Conservation (phyloP, 1,140 invertebrate genomes). For the Plectrocnemia conspersa region DNA sequence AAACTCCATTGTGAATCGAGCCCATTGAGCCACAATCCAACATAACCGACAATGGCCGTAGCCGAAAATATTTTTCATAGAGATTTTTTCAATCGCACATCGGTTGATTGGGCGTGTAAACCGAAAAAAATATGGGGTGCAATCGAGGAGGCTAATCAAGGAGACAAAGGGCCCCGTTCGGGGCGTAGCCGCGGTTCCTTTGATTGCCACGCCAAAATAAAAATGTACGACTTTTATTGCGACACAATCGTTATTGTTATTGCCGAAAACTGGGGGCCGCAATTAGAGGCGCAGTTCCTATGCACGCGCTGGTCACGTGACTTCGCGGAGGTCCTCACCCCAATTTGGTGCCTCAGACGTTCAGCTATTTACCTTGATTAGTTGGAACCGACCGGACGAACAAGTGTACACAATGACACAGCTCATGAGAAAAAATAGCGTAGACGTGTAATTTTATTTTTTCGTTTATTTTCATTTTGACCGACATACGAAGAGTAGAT, state of each 20-base stretch:
- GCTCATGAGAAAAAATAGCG: slow-evolving; percentile 1
- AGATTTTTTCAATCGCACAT: too few relatives aligned
- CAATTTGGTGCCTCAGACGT: background rate
- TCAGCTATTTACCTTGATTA: slow-evolving; percentile 23
- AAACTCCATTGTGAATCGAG: too few relatives aligned
- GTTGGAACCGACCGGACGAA: slow-evolving; percentile 5
- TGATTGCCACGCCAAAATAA: slow-evolving; percentile 10
- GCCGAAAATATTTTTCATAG: too few relatives aligned
- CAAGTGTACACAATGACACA: slow-evolving; percentile 8
- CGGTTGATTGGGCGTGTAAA: slow-evolving; percentile 19
- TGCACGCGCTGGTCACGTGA: slow-evolving; percentile 19
- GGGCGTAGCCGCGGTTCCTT: slow-evolving; percentile 15
- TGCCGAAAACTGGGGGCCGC: background rate
- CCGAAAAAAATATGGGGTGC: slow-evolving; percentile 22
- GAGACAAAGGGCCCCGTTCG: slow-evolving; percentile 15
- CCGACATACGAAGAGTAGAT: too few relatives aligned
- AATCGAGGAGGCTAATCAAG: slow-evolving; percentile 34
- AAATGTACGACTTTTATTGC: background rate
- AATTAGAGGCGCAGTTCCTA: background rate
- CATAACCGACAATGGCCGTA: too few relatives aligned
- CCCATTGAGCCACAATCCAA: too few relatives aligned
- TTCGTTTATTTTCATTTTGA: too few relatives aligned
- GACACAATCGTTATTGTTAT: background rate
- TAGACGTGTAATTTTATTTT: too few relatives aligned
- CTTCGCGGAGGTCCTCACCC: background rate